Base-by-base conservation (phyloP, 1,140 invertebrate genomes). In the Psix sp. region DNA sequence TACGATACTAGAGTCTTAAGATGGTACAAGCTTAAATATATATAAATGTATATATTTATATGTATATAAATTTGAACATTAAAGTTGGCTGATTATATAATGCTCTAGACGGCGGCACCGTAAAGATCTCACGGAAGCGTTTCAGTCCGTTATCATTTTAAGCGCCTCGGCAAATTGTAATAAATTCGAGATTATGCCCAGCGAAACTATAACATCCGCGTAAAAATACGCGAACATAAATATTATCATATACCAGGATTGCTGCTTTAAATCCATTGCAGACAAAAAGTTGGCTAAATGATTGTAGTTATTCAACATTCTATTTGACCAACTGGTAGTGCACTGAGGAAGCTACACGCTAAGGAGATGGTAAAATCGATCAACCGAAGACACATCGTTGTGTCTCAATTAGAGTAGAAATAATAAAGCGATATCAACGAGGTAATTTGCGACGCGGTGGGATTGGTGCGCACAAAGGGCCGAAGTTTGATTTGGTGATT, bases 401-500 rank as follows among this genome's bases (percentile, higher is more conserved):
- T 40, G 45, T 68, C 59, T 60, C 59, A 75, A 75, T 75, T 75
- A 65, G 40, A 54, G 65, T 31, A 54, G 54, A 63, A 74, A 74
- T 63, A 46, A 65, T 54, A 46, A 52, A 29, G 29, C 29, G 33
- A 14, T 17, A 39, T 1, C 15, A 60, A 60, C 52, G 52, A 48
- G 59, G 31, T 57, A 75, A 75, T 70, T 75, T 75, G 72, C 60
- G 15, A 31, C 20, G 46, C 16, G 20, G 56, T 52, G 56, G 54
- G 51, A 54, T 14, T 15, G 21, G 36, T 33, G 24, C 18, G 36
- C 56, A 76, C 74, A 76, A 76, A 79, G 68, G 59, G 72, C 59
- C 43, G 16, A 78, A 62, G 78, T 82, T 81, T 80, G 81, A 82
- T 81, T 81, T 79, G 72, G 21, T 74, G 65, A 76, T 77, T 81